A percentile compares a stretch with the other conserved stretches of the same genome.
Conservation (phyloP, 2,888 invertebrate species). For the Morinoia aosen region DNA sequence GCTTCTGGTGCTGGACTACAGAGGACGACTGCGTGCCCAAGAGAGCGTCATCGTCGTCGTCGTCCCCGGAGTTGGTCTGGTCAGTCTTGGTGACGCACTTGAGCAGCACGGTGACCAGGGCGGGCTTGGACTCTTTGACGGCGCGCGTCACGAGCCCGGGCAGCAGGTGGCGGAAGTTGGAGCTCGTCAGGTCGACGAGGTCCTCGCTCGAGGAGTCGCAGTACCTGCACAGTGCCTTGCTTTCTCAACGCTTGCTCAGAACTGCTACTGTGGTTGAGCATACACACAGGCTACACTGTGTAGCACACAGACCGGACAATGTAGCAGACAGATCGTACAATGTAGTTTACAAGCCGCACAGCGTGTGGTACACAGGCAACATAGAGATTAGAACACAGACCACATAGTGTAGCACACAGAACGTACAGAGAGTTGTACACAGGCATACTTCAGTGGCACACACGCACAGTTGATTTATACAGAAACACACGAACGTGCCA, state of each 20-base stretch:
- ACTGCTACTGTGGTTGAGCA: not conserved
- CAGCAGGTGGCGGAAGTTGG: slow-evolving; percentile 61
- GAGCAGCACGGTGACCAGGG: slow-evolving; percentile 60
- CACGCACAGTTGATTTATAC: no score
- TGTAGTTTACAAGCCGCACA: no score
- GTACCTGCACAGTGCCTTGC: not conserved
- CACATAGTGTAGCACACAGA: no score
- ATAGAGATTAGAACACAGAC: no score
- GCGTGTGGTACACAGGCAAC: no score
- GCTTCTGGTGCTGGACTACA: slow-evolving; percentile 22
- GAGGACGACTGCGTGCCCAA: slow-evolving; percentile 29
- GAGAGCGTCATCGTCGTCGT: not conserved
- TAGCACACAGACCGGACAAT: no score
- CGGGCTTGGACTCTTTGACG: slow-evolving; percentile 58
- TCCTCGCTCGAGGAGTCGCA: slow-evolving; percentile 50
- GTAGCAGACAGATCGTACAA: no score
- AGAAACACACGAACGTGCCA: no score
- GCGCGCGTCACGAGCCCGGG: slow-evolving; percentile 62
- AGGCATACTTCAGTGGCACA: no score
- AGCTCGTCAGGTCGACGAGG: slow-evolving; percentile 55
- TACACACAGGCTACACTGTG: no score
- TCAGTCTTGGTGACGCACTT: slow-evolving; percentile 55
- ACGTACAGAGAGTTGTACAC: no score
- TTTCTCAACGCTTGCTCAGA: not conserved
- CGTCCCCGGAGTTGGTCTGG: not conserved